Base-by-base conservation (phyloP, 2,797 vertebrate genomes). In the Aldrovandia affinis region DNA sequence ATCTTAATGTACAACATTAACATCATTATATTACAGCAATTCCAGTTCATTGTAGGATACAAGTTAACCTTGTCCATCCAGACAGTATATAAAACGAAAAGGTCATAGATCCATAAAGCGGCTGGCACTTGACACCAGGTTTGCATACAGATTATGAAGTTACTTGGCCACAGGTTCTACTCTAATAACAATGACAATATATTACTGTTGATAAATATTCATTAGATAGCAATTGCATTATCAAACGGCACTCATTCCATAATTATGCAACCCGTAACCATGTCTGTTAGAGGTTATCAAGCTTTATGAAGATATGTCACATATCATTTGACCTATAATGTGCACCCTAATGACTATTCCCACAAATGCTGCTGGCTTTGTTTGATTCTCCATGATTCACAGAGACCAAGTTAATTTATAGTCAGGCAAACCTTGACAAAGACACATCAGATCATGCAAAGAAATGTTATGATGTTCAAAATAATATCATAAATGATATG, bases 1-100 rank as follows among this genome's bases (percentile, higher is more conserved):
- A 86, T 85, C 82, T 9, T 88, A 84, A 85, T 88, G 88, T 90
- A 89, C 88, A 89, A 80, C 86, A 88, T 88, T 83, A 88, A 89
- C 88, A 87, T 88, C 86, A 79, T 78, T 77, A 28, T 81, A 18
- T 65, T 61, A 88, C 84, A 87, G 78, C 65, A 83, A 79, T 36
- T 81, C 77, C 52, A 85, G 33, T 82, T 86, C 36, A 83, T 59
- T 81, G 61, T 65, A 73, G 85, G 78, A 39, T 73, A 65, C 57
- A 7, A 65, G 55, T 86, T 44, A 47, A 75, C 25, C 77, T 81
- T 86, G 86, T 86, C 84, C 82, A 39, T 87, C 80, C 57, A 83
- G 39, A 82, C 44, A 85, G 50, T 82, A 44, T 47, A 42, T 50
- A 2, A 50, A n/a, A 78, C 50, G 14, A n/a, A 75, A 25, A 10